Base-by-base conservation (phyloP, 2,797 vertebrate species). In the Dendrocincla fuliginosa region DNA sequence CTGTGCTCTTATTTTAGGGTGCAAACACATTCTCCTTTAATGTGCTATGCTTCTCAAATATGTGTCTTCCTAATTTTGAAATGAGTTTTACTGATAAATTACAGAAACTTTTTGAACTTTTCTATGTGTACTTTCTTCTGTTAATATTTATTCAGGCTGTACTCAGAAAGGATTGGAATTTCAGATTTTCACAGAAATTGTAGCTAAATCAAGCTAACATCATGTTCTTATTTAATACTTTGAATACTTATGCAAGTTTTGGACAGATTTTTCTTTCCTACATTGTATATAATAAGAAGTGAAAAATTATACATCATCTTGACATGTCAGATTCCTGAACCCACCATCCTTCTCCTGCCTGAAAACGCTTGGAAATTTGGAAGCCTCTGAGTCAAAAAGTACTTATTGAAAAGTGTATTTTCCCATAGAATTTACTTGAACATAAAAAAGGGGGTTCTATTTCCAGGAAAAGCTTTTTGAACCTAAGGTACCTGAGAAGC, bases 331-430 rank as follows among this genome's bases (percentile, higher is more conserved):
- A 90, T 90, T 94, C 83, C 65, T 95, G 65, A 88, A 86, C 3
- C 1, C 11, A 30, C 65, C 35, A 69, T 73, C 42, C 32, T 95
- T 42, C 32, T 19, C 35, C 19, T 76, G 50, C 53, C 80, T 91
- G 57, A 81, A 92, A 95, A 90, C 27, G 28, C 28, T 30, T 91
- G 79, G 80, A 91, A 89, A 86, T 91, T 84, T 94, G 85, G 69
- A 97, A 86, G 50, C 10, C 10, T 73, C 59, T 41, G 24, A 90
- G 60, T 55, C 0, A 19, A 85, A 84, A 89, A 74, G 79, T 23
- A 24, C 6, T 64, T 75, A 22, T 81, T 33, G 64, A 60, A 74
- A 87, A 50, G 4, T 33, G 3, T 64, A 71, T 76, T 91, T 95
- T 97, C 76, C 24, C 49, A 55, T 16, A 59, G 49, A 86, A 68